Conservation (phyloP, 2,888 invertebrate species). For the Drosophila macrospina region DNA sequence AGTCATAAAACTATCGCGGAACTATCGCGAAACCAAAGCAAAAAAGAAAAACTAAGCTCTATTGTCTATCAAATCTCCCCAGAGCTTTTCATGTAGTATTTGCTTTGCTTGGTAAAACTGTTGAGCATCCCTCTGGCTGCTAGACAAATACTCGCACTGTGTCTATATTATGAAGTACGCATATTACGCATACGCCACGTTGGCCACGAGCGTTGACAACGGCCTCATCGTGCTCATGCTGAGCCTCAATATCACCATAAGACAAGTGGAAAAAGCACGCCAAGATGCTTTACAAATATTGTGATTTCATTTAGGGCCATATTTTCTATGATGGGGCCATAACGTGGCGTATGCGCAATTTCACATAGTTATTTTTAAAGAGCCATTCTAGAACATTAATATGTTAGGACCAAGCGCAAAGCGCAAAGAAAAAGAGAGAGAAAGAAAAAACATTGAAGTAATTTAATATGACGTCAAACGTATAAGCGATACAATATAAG, state of each 20-base stretch:
- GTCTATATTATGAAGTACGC: constrained; percentile 15
- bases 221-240: constrained; percentile 17
- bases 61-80: constrained; percentile 7
- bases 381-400: constrained; percentile 9
- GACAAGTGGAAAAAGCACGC: constrained; percentile 22
- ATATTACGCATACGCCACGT: constrained; percentile 45
- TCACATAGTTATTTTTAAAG: constrained; percentile 13
- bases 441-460: not conserved
- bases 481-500: not conserved
- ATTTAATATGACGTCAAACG: not conserved
- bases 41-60: not conserved
- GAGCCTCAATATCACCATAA: constrained; percentile 6
- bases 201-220: constrained; percentile 15
- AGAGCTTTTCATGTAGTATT: constrained; percentile 24
- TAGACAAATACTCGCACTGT: constrained; percentile 22
- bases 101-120: constrained; percentile 27
- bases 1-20: not conserved
- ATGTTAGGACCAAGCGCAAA: not conserved
- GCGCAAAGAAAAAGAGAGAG: no score
- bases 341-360: constrained; percentile 38
- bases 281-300: constrained; percentile 60
- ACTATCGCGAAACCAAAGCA: not conserved
- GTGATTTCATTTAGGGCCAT: constrained; percentile 57
- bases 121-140: constrained; percentile 16
- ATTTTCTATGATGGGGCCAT: constrained; percentile 8